phyloP scores from a whole-genome alignment of 2,888 invertebrate genomes.

The Drosophila neonasuta region DNA sequence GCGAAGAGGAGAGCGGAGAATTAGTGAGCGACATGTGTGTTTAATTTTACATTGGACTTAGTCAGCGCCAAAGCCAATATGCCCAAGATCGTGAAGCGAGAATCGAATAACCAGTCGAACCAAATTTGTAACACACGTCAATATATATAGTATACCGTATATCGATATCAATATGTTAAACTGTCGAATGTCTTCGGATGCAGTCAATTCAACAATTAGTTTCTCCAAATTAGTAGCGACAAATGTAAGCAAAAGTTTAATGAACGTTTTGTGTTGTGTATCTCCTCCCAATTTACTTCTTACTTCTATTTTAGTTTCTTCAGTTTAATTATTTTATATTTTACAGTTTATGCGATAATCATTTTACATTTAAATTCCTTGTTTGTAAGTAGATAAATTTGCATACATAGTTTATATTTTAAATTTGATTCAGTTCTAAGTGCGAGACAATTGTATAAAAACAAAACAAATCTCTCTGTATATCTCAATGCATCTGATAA shows the following conservation, averaged over 20 bases:
- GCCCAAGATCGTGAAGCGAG: constrained; percentile 14
- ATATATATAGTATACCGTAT: not conserved
- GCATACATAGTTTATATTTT: constrained; percentile 41
- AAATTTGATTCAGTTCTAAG: constrained; percentile 32
- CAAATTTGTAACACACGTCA: constrained; percentile 10
- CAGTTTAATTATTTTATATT: constrained; percentile 11
- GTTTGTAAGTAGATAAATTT: constrained; percentile 68
- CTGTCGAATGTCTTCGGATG: constrained; percentile 27
- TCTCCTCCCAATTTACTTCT: constrained; percentile 37
- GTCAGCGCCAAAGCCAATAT: constrained; percentile 38
- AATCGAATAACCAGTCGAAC: constrained; percentile 14
- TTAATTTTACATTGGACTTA: constrained; percentile 65
- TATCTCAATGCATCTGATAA: constrained; percentile 50
- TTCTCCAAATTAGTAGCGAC: constrained; percentile 33
- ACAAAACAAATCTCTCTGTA: constrained; percentile 30
- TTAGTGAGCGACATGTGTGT: constrained; percentile 60
- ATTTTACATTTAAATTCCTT: constrained; percentile 22
- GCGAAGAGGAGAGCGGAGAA: constrained; percentile 7
- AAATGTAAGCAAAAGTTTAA: constrained; percentile 39
- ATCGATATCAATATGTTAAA: constrained; percentile 12
- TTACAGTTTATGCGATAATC: constrained; percentile 4
- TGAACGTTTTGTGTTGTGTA: constrained; percentile 32
- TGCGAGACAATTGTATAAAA: constrained; percentile 9
- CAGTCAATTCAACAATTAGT: constrained; percentile 34
- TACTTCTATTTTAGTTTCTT: constrained; percentile 14